A percentile compares a stretch with the other conserved stretches of the same genome.
These are phyloP conservation scores for Onthophagus taurus DNA, from an alignment of 1,140 invertebrate genomes.

Conservation along the genomic window DNA sequence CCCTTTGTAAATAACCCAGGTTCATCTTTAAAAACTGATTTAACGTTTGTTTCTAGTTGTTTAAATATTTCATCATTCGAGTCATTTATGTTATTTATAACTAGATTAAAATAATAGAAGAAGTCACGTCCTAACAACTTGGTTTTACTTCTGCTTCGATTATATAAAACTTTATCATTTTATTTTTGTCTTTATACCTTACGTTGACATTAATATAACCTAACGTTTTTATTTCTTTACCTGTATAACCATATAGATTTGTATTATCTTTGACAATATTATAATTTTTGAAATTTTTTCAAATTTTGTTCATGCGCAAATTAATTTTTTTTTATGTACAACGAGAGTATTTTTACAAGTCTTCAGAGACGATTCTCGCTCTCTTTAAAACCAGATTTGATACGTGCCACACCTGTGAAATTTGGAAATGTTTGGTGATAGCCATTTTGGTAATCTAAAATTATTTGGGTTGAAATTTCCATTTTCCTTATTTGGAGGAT, in stretches of 20 bases:
- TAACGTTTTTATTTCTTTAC: not conserved
- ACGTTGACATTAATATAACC: not conserved
- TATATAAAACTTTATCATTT: not conserved
- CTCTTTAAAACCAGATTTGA: too few relatives aligned
- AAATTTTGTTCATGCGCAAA: too few relatives aligned
- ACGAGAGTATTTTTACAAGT: too few relatives aligned
- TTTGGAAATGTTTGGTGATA: too few relatives aligned
- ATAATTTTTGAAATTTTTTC: too few relatives aligned
- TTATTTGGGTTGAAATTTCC: too few relatives aligned
- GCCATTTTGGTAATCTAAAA: too few relatives aligned
- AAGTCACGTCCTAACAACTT: not conserved
- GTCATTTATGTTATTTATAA: not conserved
- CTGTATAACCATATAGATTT: not conserved
- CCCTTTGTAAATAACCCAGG: not conserved
- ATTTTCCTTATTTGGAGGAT: too few relatives aligned
- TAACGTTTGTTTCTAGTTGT: not conserved
- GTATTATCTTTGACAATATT: too few relatives aligned
- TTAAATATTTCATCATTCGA: not conserved
- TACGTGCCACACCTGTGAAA: too few relatives aligned
- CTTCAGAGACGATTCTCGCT: too few relatives aligned
- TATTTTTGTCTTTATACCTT: not conserved
- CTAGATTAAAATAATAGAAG: not conserved
- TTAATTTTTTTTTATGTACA: too few relatives aligned
- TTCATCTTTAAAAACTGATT: not conserved
- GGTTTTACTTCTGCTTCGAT: not conserved